Percentiles rank a stretch among this genome's conserved stretches.
Conservation (phyloP, 2,888 invertebrate genomes). For the Drosophila kuntzei region DNA sequence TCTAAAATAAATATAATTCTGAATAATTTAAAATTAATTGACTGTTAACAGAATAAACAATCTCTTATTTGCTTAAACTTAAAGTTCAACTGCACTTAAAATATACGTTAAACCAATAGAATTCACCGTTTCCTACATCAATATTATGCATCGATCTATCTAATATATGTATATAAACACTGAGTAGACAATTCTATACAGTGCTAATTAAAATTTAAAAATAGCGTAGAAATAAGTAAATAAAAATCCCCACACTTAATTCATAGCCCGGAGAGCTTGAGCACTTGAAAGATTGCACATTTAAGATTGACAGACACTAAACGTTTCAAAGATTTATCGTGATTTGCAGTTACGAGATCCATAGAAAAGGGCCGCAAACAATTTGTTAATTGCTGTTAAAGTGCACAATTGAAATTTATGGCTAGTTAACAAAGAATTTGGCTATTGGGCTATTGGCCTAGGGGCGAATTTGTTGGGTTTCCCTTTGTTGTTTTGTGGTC, state of each 20-base stretch:
- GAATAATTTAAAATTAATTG: background rate
- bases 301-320: constrained; percentile 34
- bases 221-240: constrained; percentile 5
- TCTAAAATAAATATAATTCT: no score
- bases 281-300: constrained; percentile 40
- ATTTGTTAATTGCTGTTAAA: constrained; percentile 32
- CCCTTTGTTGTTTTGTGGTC: constrained; percentile 30
- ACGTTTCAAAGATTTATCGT: constrained; percentile 37
- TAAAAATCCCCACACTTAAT: constrained; percentile 12
- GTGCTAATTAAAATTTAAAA: constrained; percentile 11
- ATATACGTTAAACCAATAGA: no score
- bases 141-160: background rate
- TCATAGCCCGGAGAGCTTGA: constrained; percentile 1
- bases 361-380: constrained; percentile 28
- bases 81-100: background rate
- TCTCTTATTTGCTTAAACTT: background rate
- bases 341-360: constrained; percentile 39
- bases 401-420: constrained; percentile 40
- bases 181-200: constrained; percentile 1
- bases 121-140: background rate
- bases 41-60: background rate
- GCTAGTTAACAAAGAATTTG: constrained; percentile 60
- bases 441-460: constrained; percentile 25
- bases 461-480: constrained; percentile 39
- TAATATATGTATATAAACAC: background rate